Evolutionary conservation across 2,888 invertebrate species (phyloP), one percentile per base, ranked within the genome.

Genomic region (Apomyelois bistriatella): DNA sequence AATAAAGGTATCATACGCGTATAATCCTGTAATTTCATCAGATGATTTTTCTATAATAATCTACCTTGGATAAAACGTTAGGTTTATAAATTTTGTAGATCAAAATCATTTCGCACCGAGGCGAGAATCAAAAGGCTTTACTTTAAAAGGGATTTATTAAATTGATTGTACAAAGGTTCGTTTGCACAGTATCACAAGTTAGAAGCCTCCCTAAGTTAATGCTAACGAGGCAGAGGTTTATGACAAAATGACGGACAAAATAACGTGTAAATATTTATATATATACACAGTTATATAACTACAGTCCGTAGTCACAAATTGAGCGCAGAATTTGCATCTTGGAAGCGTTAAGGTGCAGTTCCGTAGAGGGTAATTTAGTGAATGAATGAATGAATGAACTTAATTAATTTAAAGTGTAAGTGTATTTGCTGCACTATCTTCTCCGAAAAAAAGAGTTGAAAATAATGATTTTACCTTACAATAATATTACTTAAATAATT

Each of bases 161-260:
- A 32, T 2, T 46, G 46, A 46, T 46, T 46, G 46, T 9, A 35
- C 46, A 46, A 46, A 46, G 46, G 46, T 10, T 32, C 3, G 4
- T 10, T 10, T 10, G 4, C n/a, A 3, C 30, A 28, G 15, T 16
- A 46, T 46, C 9, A 46, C 15, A 32, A 46, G 46, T 46, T 43
- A 9, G 42, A 1, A 9, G 15, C 17, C 16, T 22, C 17, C n/a
- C 5, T 9, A 40, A 9, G 46, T 15, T 35, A 16, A 15, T n/a
- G 10, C 46, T 35, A 48, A 48, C 36, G 22, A 37, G 38, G 12
- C 9, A 1, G 16, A 40, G 16, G 15, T 40, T 46, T 32, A n/a
- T 28, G 42, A 46, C 46, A 32, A 35, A 46, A 46, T 46, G 32
- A 32, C 46, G 16, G 46, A 35, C 35, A 46, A 46, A 32, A 46